These are phyloP conservation scores for Geopemphigus sp. DNA, from an alignment of 1,140 invertebrate species.

Conservation along the genomic window DNA sequence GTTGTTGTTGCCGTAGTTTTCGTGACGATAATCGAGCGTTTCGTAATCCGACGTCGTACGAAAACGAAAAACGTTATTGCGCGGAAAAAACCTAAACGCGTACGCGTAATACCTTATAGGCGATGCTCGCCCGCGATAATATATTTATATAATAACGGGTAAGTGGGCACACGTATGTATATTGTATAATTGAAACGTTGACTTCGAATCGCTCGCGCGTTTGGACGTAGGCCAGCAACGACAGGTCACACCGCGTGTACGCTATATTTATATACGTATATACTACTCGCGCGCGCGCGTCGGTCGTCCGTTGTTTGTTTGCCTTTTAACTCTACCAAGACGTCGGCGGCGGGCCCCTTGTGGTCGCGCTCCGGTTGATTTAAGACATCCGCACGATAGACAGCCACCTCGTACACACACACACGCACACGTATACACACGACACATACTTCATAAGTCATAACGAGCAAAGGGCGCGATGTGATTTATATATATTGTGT, in stretches of 20 bases:
- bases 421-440: neutral
- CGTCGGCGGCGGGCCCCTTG: neutral
- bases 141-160: neutral
- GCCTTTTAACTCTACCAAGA: slow-evolving; percentile 16
- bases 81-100: neutral
- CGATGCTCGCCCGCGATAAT: neutral
- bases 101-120: neutral
- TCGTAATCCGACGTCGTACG: neutral
- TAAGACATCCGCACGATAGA: slow-evolving; percentile 40
- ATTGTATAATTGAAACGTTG: slow-evolving; percentile 25
- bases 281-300: too few relatives aligned
- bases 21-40: neutral
- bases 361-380: slow-evolving; percentile 24
- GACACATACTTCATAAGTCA: neutral
- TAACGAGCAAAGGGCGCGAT: slow-evolving; percentile 10
- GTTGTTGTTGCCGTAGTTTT: too few relatives aligned
- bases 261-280: too few relatives aligned
- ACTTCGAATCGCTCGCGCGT: neutral
- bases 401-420: neutral
- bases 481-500: slow-evolving; percentile 9
- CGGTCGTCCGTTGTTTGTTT: slow-evolving; percentile 34
- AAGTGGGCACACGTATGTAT: neutral
- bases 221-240: slow-evolving; percentile 25
- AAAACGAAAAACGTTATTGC: neutral
- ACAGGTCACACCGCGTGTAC: neutral